Conservation (phyloP, 2,113 vertebrate species). For the Gulo gulo region DNA sequence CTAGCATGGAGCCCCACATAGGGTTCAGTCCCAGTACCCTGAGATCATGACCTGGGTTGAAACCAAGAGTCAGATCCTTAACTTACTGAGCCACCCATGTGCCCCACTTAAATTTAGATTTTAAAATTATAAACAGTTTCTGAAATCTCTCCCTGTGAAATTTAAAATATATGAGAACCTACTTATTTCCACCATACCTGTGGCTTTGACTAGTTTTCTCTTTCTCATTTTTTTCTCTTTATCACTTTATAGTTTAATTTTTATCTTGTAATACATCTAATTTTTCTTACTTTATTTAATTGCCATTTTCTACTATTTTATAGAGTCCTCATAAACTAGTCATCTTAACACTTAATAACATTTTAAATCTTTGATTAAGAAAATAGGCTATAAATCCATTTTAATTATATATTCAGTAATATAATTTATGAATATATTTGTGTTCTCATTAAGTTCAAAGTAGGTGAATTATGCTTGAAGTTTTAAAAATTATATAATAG, state of each 20-base stretch:
- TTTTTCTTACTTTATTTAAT: not conserved
- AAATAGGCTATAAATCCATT: slow-evolving; percentile 9
- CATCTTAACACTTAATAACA: not conserved
- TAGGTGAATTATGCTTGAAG: not conserved
- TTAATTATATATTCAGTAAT: not conserved
- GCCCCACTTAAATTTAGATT: not conserved
- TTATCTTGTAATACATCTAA: not conserved
- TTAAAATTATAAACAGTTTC: not conserved
- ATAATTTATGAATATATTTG: slow-evolving; percentile 1
- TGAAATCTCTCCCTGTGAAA: not conserved
- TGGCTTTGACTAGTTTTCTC: not conserved
- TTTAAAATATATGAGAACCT: not conserved
- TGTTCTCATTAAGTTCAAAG: slow-evolving; percentile 2
- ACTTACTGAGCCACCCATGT: not conserved
- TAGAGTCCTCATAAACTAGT: not conserved
- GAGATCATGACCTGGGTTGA: not conserved
- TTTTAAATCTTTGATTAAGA: not conserved
- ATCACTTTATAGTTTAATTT: not conserved
- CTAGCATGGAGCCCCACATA: not conserved
- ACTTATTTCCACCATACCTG: not conserved
- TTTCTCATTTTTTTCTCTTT: not conserved
- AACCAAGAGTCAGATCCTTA: not conserved
- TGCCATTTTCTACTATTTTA: not conserved
- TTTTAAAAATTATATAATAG: not conserved
- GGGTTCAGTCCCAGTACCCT: not conserved